Evolutionary conservation across 2,113 vertebrate genomes (phyloP).

Genomic region (Ranitomeya imitator): DNA sequence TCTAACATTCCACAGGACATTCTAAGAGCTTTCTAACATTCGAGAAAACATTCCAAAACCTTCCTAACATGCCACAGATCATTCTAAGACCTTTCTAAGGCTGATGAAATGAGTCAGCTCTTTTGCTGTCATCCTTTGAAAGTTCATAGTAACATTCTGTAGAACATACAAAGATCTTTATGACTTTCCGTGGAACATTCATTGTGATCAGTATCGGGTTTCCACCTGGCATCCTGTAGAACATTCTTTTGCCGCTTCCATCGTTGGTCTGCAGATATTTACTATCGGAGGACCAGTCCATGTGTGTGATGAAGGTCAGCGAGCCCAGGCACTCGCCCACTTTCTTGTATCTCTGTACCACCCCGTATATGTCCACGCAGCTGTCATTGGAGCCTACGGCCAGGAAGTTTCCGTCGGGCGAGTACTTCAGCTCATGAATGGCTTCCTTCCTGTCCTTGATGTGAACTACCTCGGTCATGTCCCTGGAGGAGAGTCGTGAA

Average conservation of each 20-base stretch:
- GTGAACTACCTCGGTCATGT: slow-evolving; percentile 99
- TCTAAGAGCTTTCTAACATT: no score
- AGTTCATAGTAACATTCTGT: no score
- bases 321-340: slow-evolving; percentile 92
- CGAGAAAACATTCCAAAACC: no score
- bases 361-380: slow-evolving; percentile 92
- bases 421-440: slow-evolving; percentile 97
- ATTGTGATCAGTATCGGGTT: background rate
- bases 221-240: slow-evolving; percentile 96
- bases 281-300: slow-evolving; percentile 97
- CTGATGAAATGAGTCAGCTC: background rate
- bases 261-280: slow-evolving; percentile 96
- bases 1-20: no score
- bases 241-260: slow-evolving; percentile 86
- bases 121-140: no score
- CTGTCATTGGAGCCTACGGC: slow-evolving; percentile 96
- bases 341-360: slow-evolving; percentile 93
- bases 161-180: background rate
- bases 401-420: slow-evolving; percentile 90
- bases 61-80: no score
- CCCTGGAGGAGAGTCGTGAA: slow-evolving; percentile 71
- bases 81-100: background rate
- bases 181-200: background rate
- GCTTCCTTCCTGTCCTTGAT: slow-evolving; percentile 98
- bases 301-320: slow-evolving; percentile 93